Base-by-base conservation (phyloP, 2,113 vertebrate species). In the Dasypus novemcinctus region DNA sequence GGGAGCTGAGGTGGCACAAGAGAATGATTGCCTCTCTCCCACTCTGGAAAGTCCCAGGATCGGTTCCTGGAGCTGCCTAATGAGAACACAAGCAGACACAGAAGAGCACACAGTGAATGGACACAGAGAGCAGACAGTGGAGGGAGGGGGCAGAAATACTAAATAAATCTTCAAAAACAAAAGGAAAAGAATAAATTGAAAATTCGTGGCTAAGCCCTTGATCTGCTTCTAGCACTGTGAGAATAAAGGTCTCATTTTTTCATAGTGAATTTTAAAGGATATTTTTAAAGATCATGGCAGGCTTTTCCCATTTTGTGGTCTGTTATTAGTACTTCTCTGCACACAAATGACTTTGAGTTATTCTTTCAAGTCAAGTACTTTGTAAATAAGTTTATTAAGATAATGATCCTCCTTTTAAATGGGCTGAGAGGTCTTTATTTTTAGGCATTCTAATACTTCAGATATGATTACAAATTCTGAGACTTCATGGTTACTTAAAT, bases 381-480 rank as follows among this genome's bases (percentile, higher is more conserved):
- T 90, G 18, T 89, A 87, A 95, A 97, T 38, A 91, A 93, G 61
- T 71, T 92, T 83, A 31, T 43, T 69, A n/a, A n/a, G n/a, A 66
- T 84, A 75, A 38, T 76, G 57, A 75, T 54, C 57, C 52, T 43
- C 23, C 27, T 68, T 94, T 74, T 64, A 52, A 83, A 43, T 91
- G 71, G 61, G 18, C 61, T 20, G 18, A 66, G 79, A 81, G 54
- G 14, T 33, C 27, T 94, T 92, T 63, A 74, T 29, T 93, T 94
- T 86, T 68, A 87, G 79, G 25, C 75, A 92, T 83, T 96, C 88
- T 91, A 86, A 82, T 66, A 81, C 81, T 94, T 94, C 43, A 71
- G 57, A 52, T 87, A 18, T 71, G 54, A 79, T 95, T 95, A 76
- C 25, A 86, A 31, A 79, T 96, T 95, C 81, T 95, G 86, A 54